Conservation (phyloP, 2,888 invertebrate species). For the Periphyllus acericola region DNA sequence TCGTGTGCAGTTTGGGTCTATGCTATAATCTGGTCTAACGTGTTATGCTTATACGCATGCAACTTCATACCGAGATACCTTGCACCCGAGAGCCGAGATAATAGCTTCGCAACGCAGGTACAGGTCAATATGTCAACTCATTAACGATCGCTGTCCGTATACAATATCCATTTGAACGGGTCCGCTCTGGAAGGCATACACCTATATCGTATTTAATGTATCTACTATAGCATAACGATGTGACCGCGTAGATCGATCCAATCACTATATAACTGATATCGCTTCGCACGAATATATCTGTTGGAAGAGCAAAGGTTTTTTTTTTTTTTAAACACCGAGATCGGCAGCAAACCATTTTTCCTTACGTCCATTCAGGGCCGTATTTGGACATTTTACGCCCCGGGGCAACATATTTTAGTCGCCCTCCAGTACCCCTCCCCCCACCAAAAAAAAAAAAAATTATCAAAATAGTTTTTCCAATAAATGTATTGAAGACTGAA, state of each 20-base stretch:
- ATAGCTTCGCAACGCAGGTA: conserved; percentile 4
- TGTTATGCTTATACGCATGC: conserved; percentile 28
- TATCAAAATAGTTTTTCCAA: too few relatives aligned
- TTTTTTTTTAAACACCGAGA: too few relatives aligned
- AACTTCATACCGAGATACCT: conserved; percentile 19
- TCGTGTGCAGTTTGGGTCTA: conserved; percentile 29
- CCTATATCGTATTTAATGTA: background rate
- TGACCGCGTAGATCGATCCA: background rate
- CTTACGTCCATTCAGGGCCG: too few relatives aligned
- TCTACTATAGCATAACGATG: background rate
- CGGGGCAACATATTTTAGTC: too few relatives aligned
- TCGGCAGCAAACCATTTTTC: too few relatives aligned
- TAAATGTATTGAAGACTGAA: too few relatives aligned
- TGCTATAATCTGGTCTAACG: conserved; percentile 52
- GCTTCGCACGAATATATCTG: background rate
- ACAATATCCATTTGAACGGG: background rate
- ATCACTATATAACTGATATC: background rate
- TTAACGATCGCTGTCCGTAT: background rate
- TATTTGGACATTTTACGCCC: too few relatives aligned
- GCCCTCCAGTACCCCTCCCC: too few relatives aligned
- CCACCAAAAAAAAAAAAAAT: too few relatives aligned
- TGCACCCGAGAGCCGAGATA: background rate
- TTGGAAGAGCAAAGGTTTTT: too few relatives aligned
- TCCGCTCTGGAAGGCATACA: background rate
- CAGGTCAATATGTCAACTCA: conserved; percentile 17